phyloP scores from a whole-genome alignment of 2,888 invertebrate species.

The Tipula confusa region DNA sequence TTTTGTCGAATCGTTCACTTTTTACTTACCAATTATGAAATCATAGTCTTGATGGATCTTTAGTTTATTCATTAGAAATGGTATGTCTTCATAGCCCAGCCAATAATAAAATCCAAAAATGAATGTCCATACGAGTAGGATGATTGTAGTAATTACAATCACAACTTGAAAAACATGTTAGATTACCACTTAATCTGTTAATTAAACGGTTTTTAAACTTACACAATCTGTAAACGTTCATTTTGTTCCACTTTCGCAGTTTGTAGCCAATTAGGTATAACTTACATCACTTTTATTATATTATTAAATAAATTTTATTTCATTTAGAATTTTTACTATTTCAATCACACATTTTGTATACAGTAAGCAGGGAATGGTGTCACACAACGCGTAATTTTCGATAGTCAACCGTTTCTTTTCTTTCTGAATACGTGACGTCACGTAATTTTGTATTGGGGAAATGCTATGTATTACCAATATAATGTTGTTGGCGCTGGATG shows the following conservation, averaged over 20 bases:
- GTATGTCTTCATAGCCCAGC: conserved; percentile 34
- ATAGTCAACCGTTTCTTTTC: too few species aligned
- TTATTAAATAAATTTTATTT: neutral
- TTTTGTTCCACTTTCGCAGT: neutral
- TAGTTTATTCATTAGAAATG: conserved; percentile 32
- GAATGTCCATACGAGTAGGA: neutral
- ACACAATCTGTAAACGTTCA: neutral
- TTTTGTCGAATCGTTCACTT: neutral
- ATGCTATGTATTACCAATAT: too few species aligned
- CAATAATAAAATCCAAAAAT: conserved; percentile 33
- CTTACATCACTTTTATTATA: neutral
- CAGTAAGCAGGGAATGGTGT: neutral
- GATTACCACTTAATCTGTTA: neutral
- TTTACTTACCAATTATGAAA: conserved; percentile 36
- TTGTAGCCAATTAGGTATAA: neutral
- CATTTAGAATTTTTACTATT: neutral
- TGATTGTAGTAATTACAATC: neutral
- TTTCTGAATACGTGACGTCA: too few species aligned
- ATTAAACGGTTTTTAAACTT: neutral
- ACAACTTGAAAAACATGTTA: neutral
- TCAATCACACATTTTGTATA: neutral
- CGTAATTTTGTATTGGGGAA: too few species aligned
- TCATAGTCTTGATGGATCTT: conserved; percentile 33
- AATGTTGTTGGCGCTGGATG: too few species aligned
- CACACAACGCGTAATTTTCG: too few species aligned